These are phyloP conservation scores for Biston stratarius DNA, from an alignment of 2,888 invertebrate genomes.

Conservation along the genomic window DNA sequence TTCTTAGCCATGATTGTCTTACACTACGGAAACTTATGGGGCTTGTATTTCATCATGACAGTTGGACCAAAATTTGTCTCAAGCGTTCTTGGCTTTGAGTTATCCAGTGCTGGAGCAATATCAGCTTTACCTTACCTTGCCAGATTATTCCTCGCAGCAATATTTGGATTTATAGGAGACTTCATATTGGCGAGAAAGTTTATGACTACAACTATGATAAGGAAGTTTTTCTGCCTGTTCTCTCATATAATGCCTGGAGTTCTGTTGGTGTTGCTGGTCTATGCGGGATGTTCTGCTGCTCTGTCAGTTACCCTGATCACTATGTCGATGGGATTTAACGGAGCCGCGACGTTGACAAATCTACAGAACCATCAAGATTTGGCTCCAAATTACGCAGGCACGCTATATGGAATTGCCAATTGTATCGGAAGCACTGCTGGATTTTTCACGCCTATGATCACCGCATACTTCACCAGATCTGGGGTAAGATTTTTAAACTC, in stretches of 20 bases:
- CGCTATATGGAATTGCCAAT: conserved; percentile 92
- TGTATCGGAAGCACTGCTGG: conserved; percentile 90
- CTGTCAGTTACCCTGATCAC: conserved; percentile 88
- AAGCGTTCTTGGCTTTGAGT: conserved; percentile 89
- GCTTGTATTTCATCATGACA: conserved; percentile 91
- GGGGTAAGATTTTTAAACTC: conserved; percentile 67
- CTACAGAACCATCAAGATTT: conserved; percentile 90
- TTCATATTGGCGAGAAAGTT: conserved; percentile 77
- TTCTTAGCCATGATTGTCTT: conserved; percentile 89
- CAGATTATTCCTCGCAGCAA: conserved; percentile 88
- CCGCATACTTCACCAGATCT: conserved; percentile 87
- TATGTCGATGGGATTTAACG: conserved; percentile 89
- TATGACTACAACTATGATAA: conserved; percentile 79
- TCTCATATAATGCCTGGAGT: conserved; percentile 86
- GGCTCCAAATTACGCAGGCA: conserved; percentile 92
- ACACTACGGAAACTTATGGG: conserved; percentile 92
- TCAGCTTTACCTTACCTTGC: conserved; percentile 91
- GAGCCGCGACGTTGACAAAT: conserved; percentile 88
- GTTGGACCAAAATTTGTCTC: conserved; percentile 92
- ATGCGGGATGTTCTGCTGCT: conserved; percentile 87
- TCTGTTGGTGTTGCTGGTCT: conserved; percentile 84
- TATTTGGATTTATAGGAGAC: conserved; percentile 91
- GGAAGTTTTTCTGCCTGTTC: conserved; percentile 88
- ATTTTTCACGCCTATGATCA: conserved; percentile 90
- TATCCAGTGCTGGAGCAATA: conserved; percentile 89